Evolutionary conservation across 2,113 vertebrate genomes (phyloP).

Genomic region (Lophius piscatorius): DNA sequence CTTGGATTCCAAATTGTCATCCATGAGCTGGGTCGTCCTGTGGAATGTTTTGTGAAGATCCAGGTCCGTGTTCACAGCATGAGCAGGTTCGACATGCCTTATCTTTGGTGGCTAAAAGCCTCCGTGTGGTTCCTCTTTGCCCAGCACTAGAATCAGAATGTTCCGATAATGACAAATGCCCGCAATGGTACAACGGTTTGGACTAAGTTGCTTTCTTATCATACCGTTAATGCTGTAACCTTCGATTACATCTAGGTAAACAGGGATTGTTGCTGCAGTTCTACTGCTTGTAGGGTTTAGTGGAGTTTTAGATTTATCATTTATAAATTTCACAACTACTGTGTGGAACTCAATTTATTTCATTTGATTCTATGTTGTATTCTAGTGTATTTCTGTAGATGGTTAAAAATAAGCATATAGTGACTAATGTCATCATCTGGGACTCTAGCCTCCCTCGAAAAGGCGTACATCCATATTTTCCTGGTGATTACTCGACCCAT

Average conservation of each 20-base stretch:
- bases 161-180: neutral
- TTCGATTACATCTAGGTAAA: neutral
- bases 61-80: conserved; percentile 12
- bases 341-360: conserved; percentile 12
- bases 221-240: neutral
- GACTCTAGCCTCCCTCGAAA: conserved; percentile 5
- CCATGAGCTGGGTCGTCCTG: conserved; percentile 9
- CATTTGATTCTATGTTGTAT: conserved; percentile 5
- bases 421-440: conserved; percentile 4
- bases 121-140: conserved; percentile 26
- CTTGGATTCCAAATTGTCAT: conserved; percentile 44
- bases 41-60: conserved; percentile 52
- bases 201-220: conserved; percentile 6
- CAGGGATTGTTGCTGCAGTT: conserved; percentile 13
- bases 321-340: conserved; percentile 9
- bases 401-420: conserved; percentile 2
- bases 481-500: conserved; percentile 9
- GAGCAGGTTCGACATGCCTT: conserved; percentile 26
- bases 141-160: neutral
- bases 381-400: neutral
- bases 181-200: conserved; percentile 4
- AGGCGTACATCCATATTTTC: conserved; percentile 21
- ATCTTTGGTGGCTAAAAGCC: conserved; percentile 52
- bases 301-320: neutral
- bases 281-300: conserved; percentile 13